Evolutionary conservation across 1,140 invertebrate genomes (phyloP).

Genomic region (Drepana arcuata): DNA sequence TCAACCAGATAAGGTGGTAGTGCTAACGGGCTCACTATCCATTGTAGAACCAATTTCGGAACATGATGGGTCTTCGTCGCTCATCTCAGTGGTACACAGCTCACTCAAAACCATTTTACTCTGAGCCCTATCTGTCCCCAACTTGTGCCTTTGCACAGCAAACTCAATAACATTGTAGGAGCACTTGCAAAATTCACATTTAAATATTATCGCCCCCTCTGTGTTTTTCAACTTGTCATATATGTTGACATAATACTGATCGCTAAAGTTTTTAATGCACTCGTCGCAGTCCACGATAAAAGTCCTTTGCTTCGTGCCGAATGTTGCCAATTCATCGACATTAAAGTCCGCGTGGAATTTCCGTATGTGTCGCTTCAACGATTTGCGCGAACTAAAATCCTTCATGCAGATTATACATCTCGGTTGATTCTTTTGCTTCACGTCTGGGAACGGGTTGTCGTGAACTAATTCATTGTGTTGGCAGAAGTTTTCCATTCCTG

Average conservation of each 20-base stretch:
- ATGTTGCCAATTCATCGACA: conserved; percentile 33
- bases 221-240: conserved; percentile 31
- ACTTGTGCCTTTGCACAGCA: conserved; percentile 37
- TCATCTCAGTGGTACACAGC: conserved; percentile 47
- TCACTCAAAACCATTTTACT: conserved; percentile 44
- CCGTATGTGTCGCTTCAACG: conserved; percentile 46
- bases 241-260: conserved; percentile 23
- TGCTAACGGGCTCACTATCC: conserved; percentile 20
- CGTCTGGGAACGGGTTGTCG: conserved; percentile 6
- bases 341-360: conserved; percentile 47
- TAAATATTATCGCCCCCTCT: conserved; percentile 30
- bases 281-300: conserved; percentile 39
- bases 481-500: conserved; percentile 38
- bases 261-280: conserved; percentile 38
- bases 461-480: conserved; percentile 29
- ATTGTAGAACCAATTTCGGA: conserved; percentile 12
- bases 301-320: conserved; percentile 18
- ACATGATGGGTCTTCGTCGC: conserved; percentile 16
- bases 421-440: conserved; percentile 23
- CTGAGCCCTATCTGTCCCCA: conserved; percentile 5
- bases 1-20: too few relatives aligned
- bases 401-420: conserved; percentile 48
- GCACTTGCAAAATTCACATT: conserved; percentile 29
- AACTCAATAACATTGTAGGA: conserved; percentile 40
- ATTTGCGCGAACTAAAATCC: conserved; percentile 50